phyloP scores from a whole-genome alignment of 92 coral and sea anemone genomes.

The Parazoanthus darwini region DNA sequence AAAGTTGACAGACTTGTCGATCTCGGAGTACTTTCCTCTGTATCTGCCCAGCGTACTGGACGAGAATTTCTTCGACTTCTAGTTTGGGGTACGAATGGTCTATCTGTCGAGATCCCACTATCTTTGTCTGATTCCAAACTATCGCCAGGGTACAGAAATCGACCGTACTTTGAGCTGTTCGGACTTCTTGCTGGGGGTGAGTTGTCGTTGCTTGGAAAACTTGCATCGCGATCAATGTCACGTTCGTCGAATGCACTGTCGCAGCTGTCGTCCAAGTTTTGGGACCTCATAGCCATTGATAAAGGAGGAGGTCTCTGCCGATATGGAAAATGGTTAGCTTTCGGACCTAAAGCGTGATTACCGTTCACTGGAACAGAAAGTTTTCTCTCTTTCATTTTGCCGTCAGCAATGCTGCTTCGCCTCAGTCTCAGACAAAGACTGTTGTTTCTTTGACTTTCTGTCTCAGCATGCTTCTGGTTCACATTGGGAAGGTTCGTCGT shows the following conservation, averaged over 20 bases:
- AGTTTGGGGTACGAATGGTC: constrained; percentile 62
- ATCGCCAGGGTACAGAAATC: constrained; percentile 81
- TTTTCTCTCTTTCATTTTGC: constrained; percentile 30
- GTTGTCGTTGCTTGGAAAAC: constrained; percentile 57
- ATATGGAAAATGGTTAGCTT: constrained; percentile 34
- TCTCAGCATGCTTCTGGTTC: constrained; percentile 5
- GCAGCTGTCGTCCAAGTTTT: constrained; percentile 76
- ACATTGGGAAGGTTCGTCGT: background rate
- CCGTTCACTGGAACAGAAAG: constrained; percentile 30
- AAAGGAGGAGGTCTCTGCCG: constrained; percentile 72
- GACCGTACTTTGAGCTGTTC: constrained; percentile 27
- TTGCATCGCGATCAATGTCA: constrained; percentile 60
- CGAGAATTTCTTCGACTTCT: constrained; percentile 35
- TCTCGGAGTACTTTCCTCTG: constrained; percentile 37
- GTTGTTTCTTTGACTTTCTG: background rate
- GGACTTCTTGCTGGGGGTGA: constrained; percentile 48
- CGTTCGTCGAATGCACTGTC: constrained; percentile 91
- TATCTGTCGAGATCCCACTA: constrained; percentile 86
- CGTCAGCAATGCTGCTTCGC: constrained; percentile 22
- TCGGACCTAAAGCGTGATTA: constrained; percentile 28
- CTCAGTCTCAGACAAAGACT: constrained; percentile 39
- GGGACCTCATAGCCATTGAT: constrained; percentile 77
- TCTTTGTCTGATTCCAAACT: constrained; percentile 90
- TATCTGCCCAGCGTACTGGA: constrained; percentile 49
- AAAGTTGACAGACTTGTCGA: constrained; percentile 68